These are phyloP conservation scores for Melanotaenia trifasciata DNA, from an alignment of 2,797 vertebrate genomes.

Conservation along the genomic window DNA sequence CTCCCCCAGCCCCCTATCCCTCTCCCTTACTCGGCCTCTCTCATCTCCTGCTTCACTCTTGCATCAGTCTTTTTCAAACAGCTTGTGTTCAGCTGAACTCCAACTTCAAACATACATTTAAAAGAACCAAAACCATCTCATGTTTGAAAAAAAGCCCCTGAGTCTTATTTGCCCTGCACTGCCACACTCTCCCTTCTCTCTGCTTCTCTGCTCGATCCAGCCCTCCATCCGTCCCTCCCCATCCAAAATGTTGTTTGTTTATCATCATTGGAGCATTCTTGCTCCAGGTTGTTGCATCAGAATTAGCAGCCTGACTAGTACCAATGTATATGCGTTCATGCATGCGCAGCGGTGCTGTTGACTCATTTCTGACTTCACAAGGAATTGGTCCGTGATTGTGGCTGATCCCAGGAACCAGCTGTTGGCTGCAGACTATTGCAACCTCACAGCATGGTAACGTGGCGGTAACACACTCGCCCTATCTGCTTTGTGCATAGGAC, in stretches of 20 bases:
- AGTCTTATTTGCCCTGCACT: conserved; percentile 77
- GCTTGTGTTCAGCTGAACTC: conserved; percentile 73
- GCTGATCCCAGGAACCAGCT: conserved; percentile 67
- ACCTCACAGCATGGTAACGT: conserved; percentile 56
- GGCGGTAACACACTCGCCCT: conserved; percentile 50
- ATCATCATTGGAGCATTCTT: conserved; percentile 81
- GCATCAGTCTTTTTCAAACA: conserved; percentile 79
- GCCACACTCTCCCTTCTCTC: conserved; percentile 47
- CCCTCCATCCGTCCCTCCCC: conserved; percentile 63
- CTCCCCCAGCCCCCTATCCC: conserved; percentile 29
- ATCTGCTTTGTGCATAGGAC: conserved; percentile 41
- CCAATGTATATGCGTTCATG: conserved; percentile 10
- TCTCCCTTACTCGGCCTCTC: conserved; percentile 54
- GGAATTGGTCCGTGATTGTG: conserved; percentile 58
- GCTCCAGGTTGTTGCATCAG: conserved; percentile 82
- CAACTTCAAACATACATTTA: conserved; percentile 83
- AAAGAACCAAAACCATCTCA: conserved; percentile 80
- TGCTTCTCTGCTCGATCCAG: conserved; percentile 44
- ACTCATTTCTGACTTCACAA: conserved; percentile 66
- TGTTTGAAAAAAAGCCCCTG: conserved; percentile 73
- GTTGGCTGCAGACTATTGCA: conserved; percentile 58
- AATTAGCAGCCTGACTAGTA: conserved; percentile 60
- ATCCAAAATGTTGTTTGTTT: conserved; percentile 82
- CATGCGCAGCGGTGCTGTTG: conserved; percentile 41
- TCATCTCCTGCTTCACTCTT: conserved; percentile 73